Percentiles rank a stretch among this genome's conserved stretches.
phyloP scores from a whole-genome alignment of 2,888 invertebrate species.

The Rhagonycha lutea region DNA sequence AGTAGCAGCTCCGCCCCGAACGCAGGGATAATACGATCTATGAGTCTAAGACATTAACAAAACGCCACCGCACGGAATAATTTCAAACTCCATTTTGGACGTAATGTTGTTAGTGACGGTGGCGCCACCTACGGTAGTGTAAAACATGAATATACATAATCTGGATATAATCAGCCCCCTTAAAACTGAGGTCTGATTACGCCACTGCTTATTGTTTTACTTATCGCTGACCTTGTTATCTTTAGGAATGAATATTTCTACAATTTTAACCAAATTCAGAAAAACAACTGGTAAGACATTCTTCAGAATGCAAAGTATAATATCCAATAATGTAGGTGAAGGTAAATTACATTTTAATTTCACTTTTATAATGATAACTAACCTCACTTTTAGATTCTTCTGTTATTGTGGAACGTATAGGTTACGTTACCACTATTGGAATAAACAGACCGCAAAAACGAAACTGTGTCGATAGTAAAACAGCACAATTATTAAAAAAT shows the following conservation, averaged over 20 bases:
- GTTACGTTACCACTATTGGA: conserved; percentile 75
- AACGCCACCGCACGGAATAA: no score
- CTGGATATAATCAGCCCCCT: no score
- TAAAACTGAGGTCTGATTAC: no score
- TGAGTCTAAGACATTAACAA: no score
- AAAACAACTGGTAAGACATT: not conserved
- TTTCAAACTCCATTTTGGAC: no score
- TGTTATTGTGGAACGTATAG: conserved; percentile 62
- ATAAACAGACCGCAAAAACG: conserved; percentile 83
- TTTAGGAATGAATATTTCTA: not conserved
- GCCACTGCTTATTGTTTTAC: no score
- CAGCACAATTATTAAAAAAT: conserved; percentile 68
- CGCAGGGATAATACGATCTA: no score
- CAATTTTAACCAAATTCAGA: not conserved
- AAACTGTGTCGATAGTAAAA: conserved; percentile 78
- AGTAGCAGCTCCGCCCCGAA: no score
- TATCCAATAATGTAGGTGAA: not conserved
- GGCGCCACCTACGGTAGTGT: no score
- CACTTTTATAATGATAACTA: not conserved
- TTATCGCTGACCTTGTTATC: not conserved
- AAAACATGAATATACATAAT: no score
- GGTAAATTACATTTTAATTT: not conserved
- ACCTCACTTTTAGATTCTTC: not conserved
- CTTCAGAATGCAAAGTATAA: not conserved
- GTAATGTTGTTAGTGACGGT: no score